A percentile compares a stretch with the other conserved stretches of the same genome.
These are phyloP conservation scores for Thereva nobilitata DNA, from an alignment of 2,888 invertebrate genomes.

Conservation along the genomic window DNA sequence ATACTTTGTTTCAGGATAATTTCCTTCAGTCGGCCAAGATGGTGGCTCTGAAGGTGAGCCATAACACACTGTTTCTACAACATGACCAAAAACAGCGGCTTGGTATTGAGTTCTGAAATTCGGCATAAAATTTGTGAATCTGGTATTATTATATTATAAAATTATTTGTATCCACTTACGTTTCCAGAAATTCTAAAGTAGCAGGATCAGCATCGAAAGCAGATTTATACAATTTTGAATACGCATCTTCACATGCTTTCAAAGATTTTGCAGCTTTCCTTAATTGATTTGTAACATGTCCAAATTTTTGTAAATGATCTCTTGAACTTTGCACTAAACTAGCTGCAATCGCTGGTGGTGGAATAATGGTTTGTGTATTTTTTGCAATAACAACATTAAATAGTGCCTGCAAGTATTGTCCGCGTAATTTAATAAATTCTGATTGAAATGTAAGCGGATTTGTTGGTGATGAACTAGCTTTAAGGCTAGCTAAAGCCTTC, in stretches of 20 bases:
- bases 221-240: conserved; percentile 77
- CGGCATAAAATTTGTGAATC: background rate
- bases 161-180: conserved; percentile 57
- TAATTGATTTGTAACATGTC: conserved; percentile 78
- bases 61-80: conserved; percentile 56
- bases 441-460: conserved; percentile 66
- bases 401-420: conserved; percentile 70
- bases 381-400: conserved; percentile 57
- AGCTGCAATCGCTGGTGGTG: conserved; percentile 89
- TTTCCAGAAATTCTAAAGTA: conserved; percentile 73
- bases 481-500: conserved; percentile 64
- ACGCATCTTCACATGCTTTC: conserved; percentile 71
- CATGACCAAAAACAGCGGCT: conserved; percentile 54
- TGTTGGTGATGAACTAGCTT: conserved; percentile 59
- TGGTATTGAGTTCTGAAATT: conserved; percentile 51
- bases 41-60: conserved; percentile 56
- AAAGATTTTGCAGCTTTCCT: conserved; percentile 74
- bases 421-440: conserved; percentile 76
- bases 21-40: conserved; percentile 52
- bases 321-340: conserved; percentile 77
- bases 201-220: conserved; percentile 85
- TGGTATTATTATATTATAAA: conserved; percentile 38
- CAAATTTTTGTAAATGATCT: conserved; percentile 78
- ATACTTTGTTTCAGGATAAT: conserved; percentile 56
- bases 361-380: conserved; percentile 74